Percentiles rank a stretch among this genome's conserved stretches.
These are phyloP conservation scores for Pentalonia nigronervosa DNA, from an alignment of 1,140 invertebrate genomes.

Conservation along the genomic window DNA sequence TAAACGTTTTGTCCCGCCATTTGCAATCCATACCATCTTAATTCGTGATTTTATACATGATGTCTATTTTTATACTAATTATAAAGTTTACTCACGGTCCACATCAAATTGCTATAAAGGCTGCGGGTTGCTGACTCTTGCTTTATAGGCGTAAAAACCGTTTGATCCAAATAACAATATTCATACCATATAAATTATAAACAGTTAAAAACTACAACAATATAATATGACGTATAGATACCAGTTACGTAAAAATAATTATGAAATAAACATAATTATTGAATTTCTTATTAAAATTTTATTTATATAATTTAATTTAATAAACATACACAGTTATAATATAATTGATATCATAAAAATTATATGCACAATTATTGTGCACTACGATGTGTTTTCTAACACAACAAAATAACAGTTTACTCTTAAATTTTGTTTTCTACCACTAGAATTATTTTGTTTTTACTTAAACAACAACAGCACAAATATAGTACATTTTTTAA, in stretches of 20 bases:
- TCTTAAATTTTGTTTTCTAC: background rate
- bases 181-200: background rate
- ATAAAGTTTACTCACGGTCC: no score
- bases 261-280: background rate
- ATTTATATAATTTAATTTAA: background rate
- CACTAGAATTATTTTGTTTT: background rate
- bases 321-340: background rate
- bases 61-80: no score
- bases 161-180: background rate
- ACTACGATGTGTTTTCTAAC: background rate
- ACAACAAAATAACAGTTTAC: background rate
- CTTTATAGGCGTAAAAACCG: background rate
- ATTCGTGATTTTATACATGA: no score
- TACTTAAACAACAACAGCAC: background rate
- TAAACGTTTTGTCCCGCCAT: no score
- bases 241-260: background rate
- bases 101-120: no score
- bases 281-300: background rate
- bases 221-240: background rate
- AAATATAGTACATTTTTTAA: background rate
- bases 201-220: background rate
- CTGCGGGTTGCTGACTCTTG: no score
- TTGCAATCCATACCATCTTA: no score
- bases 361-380: background rate
- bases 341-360: background rate